Conservation (phyloP, 2,113 vertebrate species). For the Lates calcarifer region DNA sequence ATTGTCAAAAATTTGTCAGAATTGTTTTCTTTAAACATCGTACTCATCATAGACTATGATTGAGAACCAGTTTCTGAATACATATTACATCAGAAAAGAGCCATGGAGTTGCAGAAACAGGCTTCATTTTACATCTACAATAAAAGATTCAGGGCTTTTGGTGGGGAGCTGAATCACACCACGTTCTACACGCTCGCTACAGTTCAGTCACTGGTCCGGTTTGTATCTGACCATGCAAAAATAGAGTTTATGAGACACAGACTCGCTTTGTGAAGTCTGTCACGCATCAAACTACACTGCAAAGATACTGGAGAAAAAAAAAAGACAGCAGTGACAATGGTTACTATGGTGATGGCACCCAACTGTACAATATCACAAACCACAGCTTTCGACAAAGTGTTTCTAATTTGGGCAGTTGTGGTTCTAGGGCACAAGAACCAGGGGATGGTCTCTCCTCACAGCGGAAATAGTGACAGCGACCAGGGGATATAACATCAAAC, state of each 20-base stretch:
- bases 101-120: not conserved
- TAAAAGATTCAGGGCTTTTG: not conserved
- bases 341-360: not conserved
- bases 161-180: conserved; percentile 1
- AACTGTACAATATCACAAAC: not conserved
- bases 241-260: not conserved
- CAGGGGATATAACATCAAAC: conserved; percentile 49
- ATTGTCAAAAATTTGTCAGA: no score
- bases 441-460: not conserved
- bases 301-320: not conserved
- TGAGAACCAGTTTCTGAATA: not conserved
- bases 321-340: not conserved
- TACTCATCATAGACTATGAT: not conserved
- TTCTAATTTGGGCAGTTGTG: conserved; percentile 11
- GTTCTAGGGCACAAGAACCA: conserved; percentile 26
- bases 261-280: conserved; percentile 9
- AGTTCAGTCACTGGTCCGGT: not conserved
- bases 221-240: not conserved
- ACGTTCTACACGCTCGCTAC: not conserved
- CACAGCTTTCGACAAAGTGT: not conserved
- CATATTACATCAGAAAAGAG: not conserved
- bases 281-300: not conserved
- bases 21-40: no score
- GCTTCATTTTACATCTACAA: not conserved
- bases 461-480: conserved; percentile 17